Base-by-base conservation (phyloP, 2,888 invertebrate genomes). In the Agrotis segetum region DNA sequence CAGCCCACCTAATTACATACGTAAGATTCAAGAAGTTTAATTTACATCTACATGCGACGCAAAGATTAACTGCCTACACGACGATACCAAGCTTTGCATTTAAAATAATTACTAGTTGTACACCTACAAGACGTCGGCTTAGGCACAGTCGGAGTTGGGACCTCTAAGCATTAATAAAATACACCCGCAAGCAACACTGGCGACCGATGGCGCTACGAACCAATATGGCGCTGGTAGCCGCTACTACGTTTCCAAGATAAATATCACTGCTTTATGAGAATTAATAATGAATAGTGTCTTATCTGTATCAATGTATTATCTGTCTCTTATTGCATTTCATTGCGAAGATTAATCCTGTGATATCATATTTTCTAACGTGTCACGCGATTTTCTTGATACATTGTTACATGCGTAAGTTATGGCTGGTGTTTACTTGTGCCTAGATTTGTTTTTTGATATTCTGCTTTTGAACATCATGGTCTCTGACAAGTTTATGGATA, bases 71-170 rank as follows among this genome's bases (percentile, higher is more conserved):
- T 86, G 87, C 85, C 84, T 78, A 85, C 88, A 87, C 87, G 84
- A 85, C 83, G 88, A 89, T 89, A 89, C 88, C 87, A 88, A 85
- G 85, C 85, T 88, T 87, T 86, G 86, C 88, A 85, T 92, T 92
- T 90, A 88, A 92, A 92, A 92, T 92, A 91, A 92, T 92, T 91
- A 90, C 91, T 85, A 85, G 79, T 81, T 85, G 81, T 81, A 88
- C 85, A 88, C 85, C 75, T 85, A 84, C 79, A 72, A 80, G 77
- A 82, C 80, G 58, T 75, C 60, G 68, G 72, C 72, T 72, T 70
- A 75, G 74, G 68, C 74, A 71, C 78, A 68, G 72, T 77, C 58
- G 29, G 74, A 79, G 63, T 80, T 76, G 76, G 74, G 47, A 59
- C 68, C 72, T 74, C 59, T 53, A 62, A 56, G 67, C 83, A 85